Percentiles rank a stretch among this genome's conserved stretches.
Evolutionary conservation across 2,113 vertebrate genomes (phyloP).

Genomic region (Psittacula cyanocephala): DNA sequence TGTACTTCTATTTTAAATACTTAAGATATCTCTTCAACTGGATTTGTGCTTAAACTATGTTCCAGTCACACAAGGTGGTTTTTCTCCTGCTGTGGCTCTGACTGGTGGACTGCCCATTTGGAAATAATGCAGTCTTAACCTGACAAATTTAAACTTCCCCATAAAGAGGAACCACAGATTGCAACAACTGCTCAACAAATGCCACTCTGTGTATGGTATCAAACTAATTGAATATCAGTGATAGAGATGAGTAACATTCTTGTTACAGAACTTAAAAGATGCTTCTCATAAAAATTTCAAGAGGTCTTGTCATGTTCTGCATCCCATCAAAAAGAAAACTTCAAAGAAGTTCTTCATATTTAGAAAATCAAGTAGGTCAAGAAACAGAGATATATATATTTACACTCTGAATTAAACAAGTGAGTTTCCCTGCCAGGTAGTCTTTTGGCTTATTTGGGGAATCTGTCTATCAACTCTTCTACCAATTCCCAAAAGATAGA

Average conservation of each 20-base stretch:
- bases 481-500: neutral
- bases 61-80: neutral
- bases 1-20: constrained; percentile 21
- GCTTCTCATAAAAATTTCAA: constrained; percentile 41
- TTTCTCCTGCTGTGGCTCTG: neutral
- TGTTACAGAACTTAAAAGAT: neutral
- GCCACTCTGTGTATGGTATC: neutral
- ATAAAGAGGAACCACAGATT: constrained; percentile 39
- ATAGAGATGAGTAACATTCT: neutral
- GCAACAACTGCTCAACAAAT: neutral
- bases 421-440: neutral
- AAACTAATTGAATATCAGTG: neutral
- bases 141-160: constrained; percentile 33
- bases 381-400: neutral
- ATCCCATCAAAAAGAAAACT: neutral
- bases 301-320: neutral
- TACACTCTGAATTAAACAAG: neutral
- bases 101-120: constrained; percentile 47
- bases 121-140: constrained; percentile 55
- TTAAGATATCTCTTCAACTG: constrained; percentile 30
- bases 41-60: constrained; percentile 40
- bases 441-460: neutral
- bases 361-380: constrained; percentile 28
- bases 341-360: constrained; percentile 5
- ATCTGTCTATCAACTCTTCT: neutral